Percentiles rank a stretch among this genome's conserved stretches.
Evolutionary conservation across 1,140 invertebrate species (phyloP).

Genomic region (Ips typographus): DNA sequence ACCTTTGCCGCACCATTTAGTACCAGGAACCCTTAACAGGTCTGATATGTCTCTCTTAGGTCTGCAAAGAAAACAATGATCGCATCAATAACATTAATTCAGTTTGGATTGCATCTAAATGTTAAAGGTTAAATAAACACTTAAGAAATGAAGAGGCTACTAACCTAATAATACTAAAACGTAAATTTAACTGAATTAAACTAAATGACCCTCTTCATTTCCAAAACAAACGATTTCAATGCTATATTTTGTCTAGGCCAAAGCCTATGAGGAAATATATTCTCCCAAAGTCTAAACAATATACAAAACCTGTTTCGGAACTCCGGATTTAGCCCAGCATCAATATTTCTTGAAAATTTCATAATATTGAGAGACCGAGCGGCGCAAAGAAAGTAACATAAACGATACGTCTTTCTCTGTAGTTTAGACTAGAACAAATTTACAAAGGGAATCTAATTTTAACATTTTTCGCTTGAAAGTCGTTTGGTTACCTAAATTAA

Average conservation of each 20-base stretch:
- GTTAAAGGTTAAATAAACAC: no score
- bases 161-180: no score
- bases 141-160: no score
- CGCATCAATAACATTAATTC: background rate
- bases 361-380: background rate
- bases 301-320: conserved; percentile 2
- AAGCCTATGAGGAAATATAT: background rate
- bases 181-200: no score
- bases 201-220: no score
- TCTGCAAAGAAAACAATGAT: conserved; percentile 26
- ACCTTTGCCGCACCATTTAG: conserved; percentile 86
- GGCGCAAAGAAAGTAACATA: background rate
- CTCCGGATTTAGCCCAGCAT: background rate
- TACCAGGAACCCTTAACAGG: conserved; percentile 73
- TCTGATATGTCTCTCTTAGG: conserved; percentile 57
- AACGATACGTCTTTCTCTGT: background rate
- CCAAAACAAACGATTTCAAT: no score
- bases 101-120: no score
- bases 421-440: background rate
- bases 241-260: background rate
- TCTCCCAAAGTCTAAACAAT: background rate
- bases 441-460: background rate
- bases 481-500: no score
- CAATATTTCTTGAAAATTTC: background rate
- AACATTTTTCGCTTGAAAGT: background rate